These are phyloP conservation scores for Drosophila stalkeri DNA, from an alignment of 2,888 invertebrate species.

Conservation along the genomic window DNA sequence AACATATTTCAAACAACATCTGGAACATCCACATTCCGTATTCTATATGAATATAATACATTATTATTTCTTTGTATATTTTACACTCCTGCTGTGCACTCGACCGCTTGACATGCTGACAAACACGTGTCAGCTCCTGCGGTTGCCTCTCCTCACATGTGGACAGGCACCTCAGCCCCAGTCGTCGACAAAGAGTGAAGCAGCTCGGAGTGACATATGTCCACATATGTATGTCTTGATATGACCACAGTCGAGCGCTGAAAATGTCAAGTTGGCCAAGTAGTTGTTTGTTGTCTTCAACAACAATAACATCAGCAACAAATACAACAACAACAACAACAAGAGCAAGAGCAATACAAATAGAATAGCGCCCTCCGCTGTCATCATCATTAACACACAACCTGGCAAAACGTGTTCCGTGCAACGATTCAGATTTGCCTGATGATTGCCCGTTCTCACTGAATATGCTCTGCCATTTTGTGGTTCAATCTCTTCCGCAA, in stretches of 20 bases:
- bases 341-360: not conserved
- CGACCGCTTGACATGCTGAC: conserved; percentile 54
- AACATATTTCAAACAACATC: conserved; percentile 33
- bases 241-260: conserved; percentile 10
- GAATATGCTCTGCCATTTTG: conserved; percentile 24
- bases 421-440: conserved; percentile 35
- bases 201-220: conserved; percentile 27
- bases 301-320: conserved; percentile 7
- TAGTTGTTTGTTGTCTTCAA: conserved; percentile 10
- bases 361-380: conserved; percentile 28
- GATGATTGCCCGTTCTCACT: conserved; percentile 33
- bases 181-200: not conserved
- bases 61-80: conserved; percentile 26
- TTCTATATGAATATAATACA: conserved; percentile 14
- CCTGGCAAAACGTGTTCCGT: conserved; percentile 18
- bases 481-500: conserved; percentile 47
- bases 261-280: conserved; percentile 33
- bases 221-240: conserved; percentile 13
- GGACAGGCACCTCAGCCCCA: not conserved
- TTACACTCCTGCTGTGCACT: conserved; percentile 41
- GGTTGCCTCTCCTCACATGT: conserved; percentile 23
- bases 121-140: conserved; percentile 50
- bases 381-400: conserved; percentile 58
- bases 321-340: conserved; percentile 10
- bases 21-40: conserved; percentile 1